Percentiles rank a stretch among this genome's conserved stretches.
Evolutionary conservation across 2,888 invertebrate genomes (phyloP).

Genomic region (Scaptodrosophila latifasciaeformis): DNA sequence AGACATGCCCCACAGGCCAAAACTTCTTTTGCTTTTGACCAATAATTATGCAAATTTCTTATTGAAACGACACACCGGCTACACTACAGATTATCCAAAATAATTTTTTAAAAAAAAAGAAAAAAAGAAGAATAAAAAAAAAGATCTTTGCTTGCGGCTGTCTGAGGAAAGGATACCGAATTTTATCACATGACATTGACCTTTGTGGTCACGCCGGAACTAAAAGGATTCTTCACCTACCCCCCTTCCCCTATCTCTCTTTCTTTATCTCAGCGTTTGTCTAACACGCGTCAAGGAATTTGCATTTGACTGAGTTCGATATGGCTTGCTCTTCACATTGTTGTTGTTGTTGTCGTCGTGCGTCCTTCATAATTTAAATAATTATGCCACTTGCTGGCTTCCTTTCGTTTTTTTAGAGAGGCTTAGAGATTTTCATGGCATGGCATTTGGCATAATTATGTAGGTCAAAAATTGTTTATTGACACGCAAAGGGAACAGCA

Average conservation of each 20-base stretch:
- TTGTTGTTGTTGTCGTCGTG: background rate
- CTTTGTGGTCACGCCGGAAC: slow-evolving; percentile 67
- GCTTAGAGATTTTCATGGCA: slow-evolving; percentile 63
- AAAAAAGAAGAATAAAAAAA: too few species aligned
- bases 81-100: too few species aligned
- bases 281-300: slow-evolving; percentile 44
- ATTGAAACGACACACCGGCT: too few species aligned
- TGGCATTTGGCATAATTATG: slow-evolving; percentile 72
- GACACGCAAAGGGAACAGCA: slow-evolving; percentile 71
- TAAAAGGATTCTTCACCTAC: slow-evolving; percentile 59
- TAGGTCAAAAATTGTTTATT: slow-evolving; percentile 74
- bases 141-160: too few species aligned
- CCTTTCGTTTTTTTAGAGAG: slow-evolving; percentile 41
- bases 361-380: slow-evolving; percentile 69
- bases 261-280: slow-evolving; percentile 2
- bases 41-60: slow-evolving; percentile 64
- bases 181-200: slow-evolving; percentile 27
- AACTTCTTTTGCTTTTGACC: slow-evolving; percentile 32
- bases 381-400: slow-evolving; percentile 68
- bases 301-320: slow-evolving; percentile 2
- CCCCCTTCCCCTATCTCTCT: background rate
- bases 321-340: background rate
- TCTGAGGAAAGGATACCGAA: too few species aligned
- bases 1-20: slow-evolving; percentile 4
- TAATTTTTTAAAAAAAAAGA: too few species aligned